Evolutionary conservation across 2,888 invertebrate genomes (phyloP).

Genomic region (Gryllus longicercus): DNA sequence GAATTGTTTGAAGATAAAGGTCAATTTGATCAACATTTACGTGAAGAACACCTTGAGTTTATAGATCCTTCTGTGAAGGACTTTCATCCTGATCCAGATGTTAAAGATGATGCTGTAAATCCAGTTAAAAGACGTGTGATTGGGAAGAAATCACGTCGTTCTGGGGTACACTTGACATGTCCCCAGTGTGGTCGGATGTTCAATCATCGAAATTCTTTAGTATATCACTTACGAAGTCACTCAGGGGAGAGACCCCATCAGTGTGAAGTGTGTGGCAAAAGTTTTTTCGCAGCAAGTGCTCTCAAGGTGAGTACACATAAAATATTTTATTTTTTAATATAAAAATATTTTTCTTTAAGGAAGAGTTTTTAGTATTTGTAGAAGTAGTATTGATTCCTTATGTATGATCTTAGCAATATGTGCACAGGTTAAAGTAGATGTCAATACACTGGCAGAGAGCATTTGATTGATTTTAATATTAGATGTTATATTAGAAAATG

Average conservation of each 20-base stretch:
- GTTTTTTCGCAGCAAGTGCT: slow-evolving; percentile 78
- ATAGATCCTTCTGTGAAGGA: slow-evolving; percentile 1
- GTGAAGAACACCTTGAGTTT: slow-evolving; percentile 39
- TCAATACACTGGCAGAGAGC: no score
- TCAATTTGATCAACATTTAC: slow-evolving; percentile 40
- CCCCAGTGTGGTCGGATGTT: slow-evolving; percentile 70
- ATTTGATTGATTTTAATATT: no score
- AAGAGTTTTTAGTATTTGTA: no score
- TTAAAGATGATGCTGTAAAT: slow-evolving; percentile 11
- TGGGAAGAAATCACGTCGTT: slow-evolving; percentile 27
- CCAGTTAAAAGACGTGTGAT: slow-evolving; percentile 23
- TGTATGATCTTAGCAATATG: no score
- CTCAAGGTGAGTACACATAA: slow-evolving; percentile 58
- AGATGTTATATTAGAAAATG: no score
- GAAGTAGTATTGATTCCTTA: no score
- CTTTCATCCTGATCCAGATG: slow-evolving; percentile 3
- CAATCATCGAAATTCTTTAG: slow-evolving; percentile 75
- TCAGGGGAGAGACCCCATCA: slow-evolving; percentile 72
- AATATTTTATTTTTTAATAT: neutral
- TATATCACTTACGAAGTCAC: slow-evolving; percentile 79
- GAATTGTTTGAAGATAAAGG: slow-evolving; percentile 40
- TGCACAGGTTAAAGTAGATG: no score
- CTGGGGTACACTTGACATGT: slow-evolving; percentile 51
- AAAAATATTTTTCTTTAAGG: no score
- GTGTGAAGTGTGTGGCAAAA: slow-evolving; percentile 76